Percentiles rank a stretch among this genome's conserved stretches.
Conservation (phyloP, 1,140 invertebrate genomes). For the Oryctes rhinoceros region DNA sequence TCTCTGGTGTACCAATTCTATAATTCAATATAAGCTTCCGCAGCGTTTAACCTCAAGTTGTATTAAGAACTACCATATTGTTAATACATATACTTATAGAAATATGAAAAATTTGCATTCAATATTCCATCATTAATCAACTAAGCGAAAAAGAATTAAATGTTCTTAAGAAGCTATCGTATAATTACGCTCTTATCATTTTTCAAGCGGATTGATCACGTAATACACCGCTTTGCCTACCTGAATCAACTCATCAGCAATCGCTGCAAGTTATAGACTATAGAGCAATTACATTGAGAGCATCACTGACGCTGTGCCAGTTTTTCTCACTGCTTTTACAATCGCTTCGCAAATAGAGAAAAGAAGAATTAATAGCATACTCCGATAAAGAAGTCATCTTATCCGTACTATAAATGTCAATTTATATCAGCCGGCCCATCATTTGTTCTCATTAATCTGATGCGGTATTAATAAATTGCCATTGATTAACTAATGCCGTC, state of each 20-base stretch:
- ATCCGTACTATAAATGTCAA: slow-evolving; percentile 20
- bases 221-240: background rate
- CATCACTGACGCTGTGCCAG: background rate
- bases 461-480: slow-evolving; percentile 30
- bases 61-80: too few relatives aligned
- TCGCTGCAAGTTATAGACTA: background rate
- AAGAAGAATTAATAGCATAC: background rate
- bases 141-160: too few relatives aligned
- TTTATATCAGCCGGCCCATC: slow-evolving; percentile 7
- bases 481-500: slow-evolving; percentile 5
- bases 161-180: background rate
- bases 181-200: background rate
- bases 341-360: background rate
- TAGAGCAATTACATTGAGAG: slow-evolving; percentile 5
- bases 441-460: slow-evolving; percentile 25
- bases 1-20: too few relatives aligned
- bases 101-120: too few relatives aligned
- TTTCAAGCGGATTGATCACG: too few relatives aligned
- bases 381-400: background rate
- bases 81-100: too few relatives aligned
- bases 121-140: too few relatives aligned
- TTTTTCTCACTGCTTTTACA: background rate
- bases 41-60: too few relatives aligned
- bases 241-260: background rate
- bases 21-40: too few relatives aligned